These are phyloP conservation scores for Yasuhikotakia modesta DNA, from an alignment of 2,797 vertebrate genomes.

Conservation along the genomic window DNA sequence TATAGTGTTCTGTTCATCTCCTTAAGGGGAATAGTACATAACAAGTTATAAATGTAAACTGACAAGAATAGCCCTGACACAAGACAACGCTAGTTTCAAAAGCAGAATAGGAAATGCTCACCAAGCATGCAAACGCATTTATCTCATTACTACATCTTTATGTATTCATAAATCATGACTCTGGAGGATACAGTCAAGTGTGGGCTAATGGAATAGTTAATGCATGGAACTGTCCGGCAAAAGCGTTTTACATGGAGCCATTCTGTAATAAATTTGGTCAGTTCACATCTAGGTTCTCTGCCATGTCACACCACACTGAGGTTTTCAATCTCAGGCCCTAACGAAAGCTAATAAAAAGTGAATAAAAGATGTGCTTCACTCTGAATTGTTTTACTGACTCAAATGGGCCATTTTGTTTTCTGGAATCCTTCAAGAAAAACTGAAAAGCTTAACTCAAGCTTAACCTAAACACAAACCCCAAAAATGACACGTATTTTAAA, in stretches of 20 bases:
- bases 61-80: constrained; percentile 7
- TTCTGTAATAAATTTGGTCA: background rate
- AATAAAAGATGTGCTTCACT: constrained; percentile 26
- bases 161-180: constrained; percentile 13
- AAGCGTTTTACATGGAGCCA: background rate
- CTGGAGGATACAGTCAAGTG: constrained; percentile 22
- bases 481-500: too few relatives aligned
- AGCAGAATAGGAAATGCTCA: constrained; percentile 16
- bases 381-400: constrained; percentile 34
- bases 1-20: background rate
- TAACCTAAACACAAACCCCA: background rate
- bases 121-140: constrained; percentile 35
- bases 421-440: background rate
- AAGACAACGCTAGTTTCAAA: constrained; percentile 13
- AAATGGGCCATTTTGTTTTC: constrained; percentile 21
- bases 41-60: background rate
- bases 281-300: constrained; percentile 15
- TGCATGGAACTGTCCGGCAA: background rate
- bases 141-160: constrained; percentile 44
- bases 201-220: constrained; percentile 25
- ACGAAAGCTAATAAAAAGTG: constrained; percentile 42
- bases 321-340: constrained; percentile 2
- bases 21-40: background rate
- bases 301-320: constrained; percentile 22
- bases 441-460: too few relatives aligned